These are phyloP conservation scores for Brachirus orientalis DNA, from an alignment of 2,113 vertebrate genomes.

Conservation along the genomic window DNA sequence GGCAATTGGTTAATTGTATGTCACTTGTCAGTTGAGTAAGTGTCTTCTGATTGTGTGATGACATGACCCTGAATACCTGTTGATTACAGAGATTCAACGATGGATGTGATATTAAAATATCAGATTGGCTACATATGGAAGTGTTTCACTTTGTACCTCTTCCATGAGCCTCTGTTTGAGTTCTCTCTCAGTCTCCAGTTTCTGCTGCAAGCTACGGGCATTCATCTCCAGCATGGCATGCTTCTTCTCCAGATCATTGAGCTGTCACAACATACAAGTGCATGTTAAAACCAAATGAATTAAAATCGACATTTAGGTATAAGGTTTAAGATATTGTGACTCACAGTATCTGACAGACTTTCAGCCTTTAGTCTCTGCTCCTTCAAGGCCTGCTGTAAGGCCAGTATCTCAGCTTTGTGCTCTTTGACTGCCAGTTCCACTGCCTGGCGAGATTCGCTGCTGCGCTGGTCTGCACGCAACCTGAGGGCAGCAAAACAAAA, in stretches of 20 bases:
- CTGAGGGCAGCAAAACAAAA: conserved; percentile 62
- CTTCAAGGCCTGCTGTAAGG: conserved; percentile 95
- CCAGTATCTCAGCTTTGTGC: conserved; percentile 96
- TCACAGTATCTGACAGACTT: conserved; percentile 96
- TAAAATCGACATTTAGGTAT: too few species aligned
- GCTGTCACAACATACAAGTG: conserved; percentile 74
- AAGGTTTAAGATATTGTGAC: conserved; percentile 36
- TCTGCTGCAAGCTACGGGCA: conserved; percentile 95
- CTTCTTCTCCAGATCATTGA: conserved; percentile 98
- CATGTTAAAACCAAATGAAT: not conserved
- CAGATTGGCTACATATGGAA: too few species aligned
- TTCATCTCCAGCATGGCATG: conserved; percentile 99
- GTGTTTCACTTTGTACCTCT: conserved; percentile 83
- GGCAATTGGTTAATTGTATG: too few species aligned
- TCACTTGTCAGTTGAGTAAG: too few species aligned
- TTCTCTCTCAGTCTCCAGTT: conserved; percentile 96
- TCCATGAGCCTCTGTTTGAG: conserved; percentile 98
- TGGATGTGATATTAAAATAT: too few species aligned
- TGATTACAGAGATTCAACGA: too few species aligned
- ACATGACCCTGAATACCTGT: too few species aligned
- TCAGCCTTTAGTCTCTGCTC: conserved; percentile 98
- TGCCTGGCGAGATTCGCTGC: conserved; percentile 96
- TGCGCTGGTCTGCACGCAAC: conserved; percentile 95
- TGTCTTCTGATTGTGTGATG: too few species aligned
- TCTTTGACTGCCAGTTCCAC: conserved; percentile 97